Base-by-base conservation (phyloP, 2,797 vertebrate genomes). In the Pterois miles region DNA sequence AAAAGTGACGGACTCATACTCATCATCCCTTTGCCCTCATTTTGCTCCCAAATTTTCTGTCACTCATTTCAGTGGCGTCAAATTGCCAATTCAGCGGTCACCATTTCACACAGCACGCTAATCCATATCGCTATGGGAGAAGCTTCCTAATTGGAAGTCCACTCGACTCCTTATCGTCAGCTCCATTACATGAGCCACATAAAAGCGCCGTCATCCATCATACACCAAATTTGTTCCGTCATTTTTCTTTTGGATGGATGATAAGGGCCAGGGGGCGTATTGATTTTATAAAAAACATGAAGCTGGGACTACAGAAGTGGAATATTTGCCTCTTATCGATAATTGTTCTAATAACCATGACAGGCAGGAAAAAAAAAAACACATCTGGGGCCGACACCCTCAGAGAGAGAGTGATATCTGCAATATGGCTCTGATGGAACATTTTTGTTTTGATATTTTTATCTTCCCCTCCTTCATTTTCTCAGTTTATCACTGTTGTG, bases 331-430 rank as follows among this genome's bases (percentile, higher is more conserved):
- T 92, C 89, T 90, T 94, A 93, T 94, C 91, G 48, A 93, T 95
- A 95, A 96, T 95, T 94, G 93, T 88, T 93, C 78, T 95, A 95
- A 95, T 95, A 94, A 93, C 91, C 94, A 92, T 94, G 94, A 94
- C 87, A 74, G 79, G 82, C 54, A 82, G 70, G 11, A 53, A 67
- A 63, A 74, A 64, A 78, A 10, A 70, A 52, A 70, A 23, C 75
- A 76, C 87, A 86, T 89, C 80, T 90, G 82, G 80, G 71, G 65
- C 74, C 60, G 74, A 82, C 57, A 71, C 33, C 27, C 40, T 84
- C 71, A 71, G 79, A 76, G 68, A 78, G 50, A 56, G 69, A 79
- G 52, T 56, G 53, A 84, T 69, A 71, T 62, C 43, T 57, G 23
- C 79, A 23, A 65, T 78, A 81, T 52, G 1, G 48, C 27, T 48